phyloP scores from a whole-genome alignment of 64 coral and sea anemone species.

The Trachythela sp. region DNA sequence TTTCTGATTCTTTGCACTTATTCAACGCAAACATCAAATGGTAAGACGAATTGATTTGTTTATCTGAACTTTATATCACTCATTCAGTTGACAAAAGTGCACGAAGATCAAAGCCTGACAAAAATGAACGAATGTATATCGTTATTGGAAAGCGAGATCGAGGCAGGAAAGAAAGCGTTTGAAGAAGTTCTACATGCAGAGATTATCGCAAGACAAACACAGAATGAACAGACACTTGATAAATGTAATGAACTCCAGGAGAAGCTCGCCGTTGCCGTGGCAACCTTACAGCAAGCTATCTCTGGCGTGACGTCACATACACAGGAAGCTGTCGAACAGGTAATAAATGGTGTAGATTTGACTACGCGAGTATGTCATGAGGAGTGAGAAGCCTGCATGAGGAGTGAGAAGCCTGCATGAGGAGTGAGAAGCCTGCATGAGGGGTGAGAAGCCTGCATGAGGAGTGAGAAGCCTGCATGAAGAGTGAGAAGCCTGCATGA shows the following conservation, averaged over 20 bases:
- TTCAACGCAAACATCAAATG: no score
- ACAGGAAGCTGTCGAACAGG: conserved; percentile 66
- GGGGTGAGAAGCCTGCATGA: no score
- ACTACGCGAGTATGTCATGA: no score
- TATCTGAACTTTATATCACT: neutral
- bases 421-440: no score
- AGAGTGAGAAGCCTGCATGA: no score
- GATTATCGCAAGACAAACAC: conserved; percentile 86
- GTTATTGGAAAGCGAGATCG: conserved; percentile 84
- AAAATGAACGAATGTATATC: conserved; percentile 84
- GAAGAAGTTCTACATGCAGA: conserved; percentile 94
- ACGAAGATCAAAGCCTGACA: conserved; percentile 71
- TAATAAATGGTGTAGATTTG: conserved; percentile 15
- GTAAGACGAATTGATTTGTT: no score
- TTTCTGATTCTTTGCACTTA: no score
- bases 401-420: no score
- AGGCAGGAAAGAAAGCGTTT: conserved; percentile 83
- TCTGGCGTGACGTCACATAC: conserved; percentile 64
- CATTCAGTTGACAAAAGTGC: conserved; percentile 31
- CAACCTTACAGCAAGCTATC: conserved; percentile 76
- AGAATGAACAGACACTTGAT: conserved; percentile 70
- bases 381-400: no score
- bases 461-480: no score
- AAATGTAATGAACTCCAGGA: conserved; percentile 71
- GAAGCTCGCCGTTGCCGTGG: conserved; percentile 64